A percentile compares a stretch with the other conserved stretches of the same genome.
phyloP scores from a whole-genome alignment of 2,113 vertebrate genomes.

The Oryzias woworae region DNA sequence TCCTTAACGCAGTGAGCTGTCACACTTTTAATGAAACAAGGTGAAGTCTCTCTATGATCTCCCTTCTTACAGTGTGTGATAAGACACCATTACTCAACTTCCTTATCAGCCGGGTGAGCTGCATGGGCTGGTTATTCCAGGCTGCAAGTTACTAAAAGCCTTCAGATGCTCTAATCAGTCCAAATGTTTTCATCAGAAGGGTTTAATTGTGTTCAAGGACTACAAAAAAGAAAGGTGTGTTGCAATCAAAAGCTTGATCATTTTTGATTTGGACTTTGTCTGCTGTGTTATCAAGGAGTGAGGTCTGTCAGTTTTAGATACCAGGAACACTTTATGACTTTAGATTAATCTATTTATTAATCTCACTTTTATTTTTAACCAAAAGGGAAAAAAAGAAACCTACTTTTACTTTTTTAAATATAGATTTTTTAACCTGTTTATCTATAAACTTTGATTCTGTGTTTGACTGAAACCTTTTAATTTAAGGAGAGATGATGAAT shows the following conservation, averaged over 20 bases:
- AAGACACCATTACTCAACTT: conserved; percentile 16
- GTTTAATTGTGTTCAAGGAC: neutral
- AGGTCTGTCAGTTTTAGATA: neutral
- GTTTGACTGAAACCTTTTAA: neutral
- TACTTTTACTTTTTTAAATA: too few species aligned
- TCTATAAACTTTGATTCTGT: too few species aligned
- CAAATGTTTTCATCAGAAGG: neutral
- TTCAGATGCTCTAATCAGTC: too few species aligned
- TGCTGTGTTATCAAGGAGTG: conserved; percentile 32
- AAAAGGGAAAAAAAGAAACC: neutral
- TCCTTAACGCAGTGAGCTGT: too few species aligned
- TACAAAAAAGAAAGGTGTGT: neutral
- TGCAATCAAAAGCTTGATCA: conserved; percentile 7
- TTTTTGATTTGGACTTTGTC: conserved; percentile 50
- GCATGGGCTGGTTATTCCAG: neutral
- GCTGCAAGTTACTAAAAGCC: neutral
- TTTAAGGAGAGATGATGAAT: conserved; percentile 7
- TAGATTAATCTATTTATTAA: too few species aligned
- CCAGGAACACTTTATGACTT: neutral
- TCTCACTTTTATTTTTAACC: neutral
- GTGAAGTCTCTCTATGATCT: conserved; percentile 13
- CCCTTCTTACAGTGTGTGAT: conserved; percentile 15
- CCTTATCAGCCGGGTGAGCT: conserved; percentile 31
- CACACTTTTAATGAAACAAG: conserved; percentile 12
- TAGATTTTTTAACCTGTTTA: too few species aligned